phyloP scores from a whole-genome alignment of 2,888 invertebrate species.

The Spicauda simplicius region DNA sequence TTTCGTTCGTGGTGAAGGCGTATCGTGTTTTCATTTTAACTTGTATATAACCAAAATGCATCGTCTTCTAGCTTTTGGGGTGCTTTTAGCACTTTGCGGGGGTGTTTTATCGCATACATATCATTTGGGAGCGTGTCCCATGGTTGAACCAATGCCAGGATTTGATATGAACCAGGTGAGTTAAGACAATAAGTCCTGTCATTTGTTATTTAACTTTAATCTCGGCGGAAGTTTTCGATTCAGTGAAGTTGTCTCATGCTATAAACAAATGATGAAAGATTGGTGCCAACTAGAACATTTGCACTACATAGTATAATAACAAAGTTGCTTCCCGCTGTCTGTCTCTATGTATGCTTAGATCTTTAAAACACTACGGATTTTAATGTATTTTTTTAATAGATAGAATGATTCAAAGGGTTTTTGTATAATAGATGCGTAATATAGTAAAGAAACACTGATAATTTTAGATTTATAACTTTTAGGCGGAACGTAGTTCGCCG shows the following conservation, averaged over 20 bases:
- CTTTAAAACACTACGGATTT: no score
- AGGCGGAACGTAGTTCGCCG: no score
- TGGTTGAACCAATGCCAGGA: conserved; percentile 88
- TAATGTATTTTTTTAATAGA: no score
- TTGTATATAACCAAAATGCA: conserved; percentile 56
- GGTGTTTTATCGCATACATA: conserved; percentile 86
- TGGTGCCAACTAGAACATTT: no score
- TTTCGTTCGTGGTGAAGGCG: neutral
- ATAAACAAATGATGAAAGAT: no score
- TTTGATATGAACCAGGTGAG: conserved; percentile 90
- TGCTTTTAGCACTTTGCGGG: conserved; percentile 60
- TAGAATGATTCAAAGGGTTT: no score
- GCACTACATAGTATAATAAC: no score
- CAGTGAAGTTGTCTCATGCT: neutral
- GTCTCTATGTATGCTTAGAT: no score
- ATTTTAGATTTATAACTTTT: no score
- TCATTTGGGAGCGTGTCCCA: conserved; percentile 90
- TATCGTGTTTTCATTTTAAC: neutral
- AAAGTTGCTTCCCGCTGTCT: no score
- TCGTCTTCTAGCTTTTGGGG: conserved; percentile 47
- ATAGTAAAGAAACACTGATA: no score
- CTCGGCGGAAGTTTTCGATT: conserved; percentile 23
- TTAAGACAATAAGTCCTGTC: neutral
- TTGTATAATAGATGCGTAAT: no score
- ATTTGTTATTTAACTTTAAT: neutral